Conservation (phyloP, 2,888 invertebrate genomes). For the Plusia festucae region DNA sequence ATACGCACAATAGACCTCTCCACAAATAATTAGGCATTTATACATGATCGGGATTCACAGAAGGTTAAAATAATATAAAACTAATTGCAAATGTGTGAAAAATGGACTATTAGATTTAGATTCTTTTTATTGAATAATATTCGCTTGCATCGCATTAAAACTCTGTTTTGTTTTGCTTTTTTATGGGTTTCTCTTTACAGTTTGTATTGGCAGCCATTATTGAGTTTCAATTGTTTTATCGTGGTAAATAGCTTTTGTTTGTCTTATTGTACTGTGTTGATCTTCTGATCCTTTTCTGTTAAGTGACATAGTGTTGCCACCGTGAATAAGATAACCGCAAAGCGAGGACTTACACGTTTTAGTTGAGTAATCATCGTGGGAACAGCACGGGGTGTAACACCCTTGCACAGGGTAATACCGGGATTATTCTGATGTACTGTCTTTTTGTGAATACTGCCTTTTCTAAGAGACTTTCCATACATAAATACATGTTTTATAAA, state of each 20-base stretch:
- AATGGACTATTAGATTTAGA: too few species aligned
- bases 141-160: too few species aligned
- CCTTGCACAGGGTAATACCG: background rate
- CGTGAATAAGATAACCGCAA: conserved; percentile 40
- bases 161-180: too few species aligned
- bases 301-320: conserved; percentile 2
- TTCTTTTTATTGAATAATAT: too few species aligned
- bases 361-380: conserved; percentile 49
- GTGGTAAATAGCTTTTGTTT: too few species aligned
- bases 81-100: too few species aligned
- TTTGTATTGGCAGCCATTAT: too few species aligned
- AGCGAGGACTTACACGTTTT: conserved; percentile 36
- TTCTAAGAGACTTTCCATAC: background rate
- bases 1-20: conserved; percentile 32
- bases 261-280: background rate
- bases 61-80: conserved; percentile 15
- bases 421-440: conserved; percentile 21
- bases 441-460: background rate
- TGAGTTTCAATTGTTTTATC: too few species aligned
- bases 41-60: conserved; percentile 1
- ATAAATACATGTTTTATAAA: background rate
- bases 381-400: conserved; percentile 26
- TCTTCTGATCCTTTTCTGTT: background rate
- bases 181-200: too few species aligned
- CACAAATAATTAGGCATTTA: conserved; percentile 40